Conservation (phyloP, 2,888 invertebrate genomes). For the Parthenolecanium corni region DNA sequence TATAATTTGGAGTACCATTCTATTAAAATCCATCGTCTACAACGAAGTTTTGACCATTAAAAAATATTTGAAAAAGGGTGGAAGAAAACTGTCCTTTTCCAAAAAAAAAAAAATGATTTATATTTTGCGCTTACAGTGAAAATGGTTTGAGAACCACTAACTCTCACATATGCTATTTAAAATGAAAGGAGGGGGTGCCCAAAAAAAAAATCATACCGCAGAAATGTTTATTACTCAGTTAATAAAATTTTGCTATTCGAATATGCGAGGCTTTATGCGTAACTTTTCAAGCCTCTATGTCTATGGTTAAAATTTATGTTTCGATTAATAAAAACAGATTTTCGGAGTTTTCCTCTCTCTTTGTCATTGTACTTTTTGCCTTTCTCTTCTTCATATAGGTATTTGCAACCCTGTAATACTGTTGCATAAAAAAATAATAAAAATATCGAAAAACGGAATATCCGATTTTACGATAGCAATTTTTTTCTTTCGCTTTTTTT, state of each 20-base stretch:
- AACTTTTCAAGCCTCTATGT: constrained; percentile 16
- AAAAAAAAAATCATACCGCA: constrained; percentile 5
- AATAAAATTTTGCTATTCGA: constrained; percentile 21
- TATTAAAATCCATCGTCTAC: too few species aligned
- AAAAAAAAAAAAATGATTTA: too few species aligned
- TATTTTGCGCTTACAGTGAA: too few species aligned
- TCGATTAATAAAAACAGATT: constrained; percentile 27
- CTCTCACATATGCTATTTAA: neutral
- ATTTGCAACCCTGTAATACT: too few species aligned
- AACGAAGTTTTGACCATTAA: too few species aligned
- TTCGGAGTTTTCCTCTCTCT: neutral
- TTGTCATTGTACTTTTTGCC: neutral
- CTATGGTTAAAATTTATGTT: constrained; percentile 18
- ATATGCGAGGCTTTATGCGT: constrained; percentile 18
- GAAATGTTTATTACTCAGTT: constrained; percentile 22
- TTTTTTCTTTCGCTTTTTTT: too few species aligned
- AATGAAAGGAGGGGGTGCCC: neutral
- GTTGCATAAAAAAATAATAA: too few species aligned
- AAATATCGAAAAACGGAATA: too few species aligned
- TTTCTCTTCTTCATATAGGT: neutral
- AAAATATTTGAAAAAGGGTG: too few species aligned
- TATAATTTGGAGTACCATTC: too few species aligned
- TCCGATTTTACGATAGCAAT: too few species aligned
- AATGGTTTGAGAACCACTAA: constrained; percentile 5
- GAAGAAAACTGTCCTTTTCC: too few species aligned